These are phyloP conservation scores for Lysandra bellargus DNA, from an alignment of 2,888 invertebrate genomes.

Conservation along the genomic window DNA sequence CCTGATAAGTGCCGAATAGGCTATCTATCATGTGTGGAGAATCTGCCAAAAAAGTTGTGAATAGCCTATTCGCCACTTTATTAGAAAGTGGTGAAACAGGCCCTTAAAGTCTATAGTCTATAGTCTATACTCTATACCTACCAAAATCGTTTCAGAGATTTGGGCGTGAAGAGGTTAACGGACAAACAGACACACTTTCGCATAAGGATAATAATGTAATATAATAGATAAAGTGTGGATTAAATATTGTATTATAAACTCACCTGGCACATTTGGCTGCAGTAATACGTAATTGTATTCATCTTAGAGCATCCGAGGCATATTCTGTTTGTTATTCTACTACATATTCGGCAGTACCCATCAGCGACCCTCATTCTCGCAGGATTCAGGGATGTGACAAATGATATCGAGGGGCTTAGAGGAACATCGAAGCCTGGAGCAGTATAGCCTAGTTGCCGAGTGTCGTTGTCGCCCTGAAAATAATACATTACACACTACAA, in stretches of 20 bases:
- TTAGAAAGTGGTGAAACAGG: no score
- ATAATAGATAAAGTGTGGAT: no score
- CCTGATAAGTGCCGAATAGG: no score
- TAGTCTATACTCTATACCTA: no score
- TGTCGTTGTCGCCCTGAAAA: slow-evolving; percentile 2
- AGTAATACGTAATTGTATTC: background rate
- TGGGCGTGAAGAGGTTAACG: no score
- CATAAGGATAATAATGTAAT: no score
- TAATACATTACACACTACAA: background rate
- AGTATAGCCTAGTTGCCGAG: background rate
- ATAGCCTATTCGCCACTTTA: no score
- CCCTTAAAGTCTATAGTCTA: no score
- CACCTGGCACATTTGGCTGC: slow-evolving; percentile 5
- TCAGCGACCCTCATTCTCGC: background rate
- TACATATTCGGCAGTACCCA: background rate
- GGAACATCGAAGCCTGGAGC: background rate
- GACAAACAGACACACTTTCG: no score
- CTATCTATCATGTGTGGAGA: no score
- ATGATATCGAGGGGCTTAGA: background rate
- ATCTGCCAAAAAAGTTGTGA: no score
- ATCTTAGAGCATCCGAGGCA: background rate
- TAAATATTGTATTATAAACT: background rate
- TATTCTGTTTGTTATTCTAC: background rate
- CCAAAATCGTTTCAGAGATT: no score
- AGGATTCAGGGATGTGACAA: background rate